Evolutionary conservation across 2,113 vertebrate species (phyloP), one percentile per base, ranked within the genome.

Genomic region (Thalassarche chlororhynchos): DNA sequence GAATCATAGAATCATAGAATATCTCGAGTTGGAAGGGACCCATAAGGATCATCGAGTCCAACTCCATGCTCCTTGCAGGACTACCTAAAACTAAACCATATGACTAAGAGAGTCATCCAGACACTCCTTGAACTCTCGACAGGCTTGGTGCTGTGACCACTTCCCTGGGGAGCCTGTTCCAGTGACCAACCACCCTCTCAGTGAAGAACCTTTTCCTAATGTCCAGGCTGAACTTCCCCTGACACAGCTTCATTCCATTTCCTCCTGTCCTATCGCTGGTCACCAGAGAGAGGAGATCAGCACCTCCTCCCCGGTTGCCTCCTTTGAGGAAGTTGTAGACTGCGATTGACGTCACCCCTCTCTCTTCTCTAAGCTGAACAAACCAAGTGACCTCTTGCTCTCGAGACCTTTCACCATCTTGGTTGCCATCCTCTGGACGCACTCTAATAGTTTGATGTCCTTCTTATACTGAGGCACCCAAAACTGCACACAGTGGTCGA

Each of bases 71-170:
- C 10, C 38, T 84, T 2, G 6, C 44, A 69, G 34, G 24, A n/a
- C 55, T 75, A 21, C 25, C 32, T 77, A 9, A 72, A 81, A 46
- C 38, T 21, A 46, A 74, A 38, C 32, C 13, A 9, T 21, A 14
- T n/a, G 32, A 25, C 36, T 38, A 34, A 46, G 19, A 47, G 17
- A 1, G 1, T 61, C 0, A 2, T n/a, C 58, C 17, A 3, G n/a
- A 61, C 8, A 15, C 28, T 92, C 76, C n/a, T 74, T 54, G 49
- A 85, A 52, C 70, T 85, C 26, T 65, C n/a, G 28, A 34, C 24
- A 86, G 71, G n/a, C 17, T 54, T 36, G 12, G 28, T 66, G 51
- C 44, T 0, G 0, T 70, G 36, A 80, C 8, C 9, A 21, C 57
- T 87, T 66, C 68, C 52, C 62, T 68, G 52, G 34, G 71, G 46